phyloP scores from a whole-genome alignment of 2,888 invertebrate genomes.

The Hydropsyche betteni region DNA sequence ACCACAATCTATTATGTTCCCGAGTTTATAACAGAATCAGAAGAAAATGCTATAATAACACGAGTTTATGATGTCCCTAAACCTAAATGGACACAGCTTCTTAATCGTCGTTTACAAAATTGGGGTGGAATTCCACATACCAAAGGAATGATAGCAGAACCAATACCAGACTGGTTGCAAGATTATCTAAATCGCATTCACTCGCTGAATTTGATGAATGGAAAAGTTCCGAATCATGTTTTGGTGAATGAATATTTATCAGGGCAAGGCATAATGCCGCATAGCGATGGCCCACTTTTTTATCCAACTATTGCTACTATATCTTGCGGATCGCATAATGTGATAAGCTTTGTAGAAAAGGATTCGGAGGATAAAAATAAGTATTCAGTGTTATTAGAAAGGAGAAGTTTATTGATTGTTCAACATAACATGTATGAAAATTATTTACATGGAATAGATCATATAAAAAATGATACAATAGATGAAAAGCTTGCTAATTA shows the following conservation, averaged over 20 bases:
- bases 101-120: slow-evolving; percentile 92
- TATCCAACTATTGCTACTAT: slow-evolving; percentile 93
- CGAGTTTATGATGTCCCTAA: slow-evolving; percentile 83
- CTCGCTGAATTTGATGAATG: slow-evolving; percentile 73
- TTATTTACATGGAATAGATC: slow-evolving; percentile 88
- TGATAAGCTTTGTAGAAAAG: slow-evolving; percentile 83
- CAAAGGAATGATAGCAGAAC: slow-evolving; percentile 93
- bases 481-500: slow-evolving; percentile 72
- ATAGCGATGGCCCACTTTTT: slow-evolving; percentile 95
- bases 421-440: slow-evolving; percentile 83
- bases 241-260: slow-evolving; percentile 93
- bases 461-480: slow-evolving; percentile 72
- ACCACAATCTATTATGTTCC: slow-evolving; percentile 82
- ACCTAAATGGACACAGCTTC: slow-evolving; percentile 95
- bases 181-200: slow-evolving; percentile 76
- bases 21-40: slow-evolving; percentile 81
- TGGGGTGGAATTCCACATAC: slow-evolving; percentile 96
- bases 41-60: slow-evolving; percentile 76
- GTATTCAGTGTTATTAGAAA: slow-evolving; percentile 85
- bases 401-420: slow-evolving; percentile 86
- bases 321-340: slow-evolving; percentile 87
- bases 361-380: slow-evolving; percentile 56
- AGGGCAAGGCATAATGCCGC: slow-evolving; percentile 97
- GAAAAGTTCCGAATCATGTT: slow-evolving; percentile 87
- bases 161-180: slow-evolving; percentile 86